Evolutionary conservation across 2,797 vertebrate genomes (phyloP).

Genomic region (Peromyscus aztecus): DNA sequence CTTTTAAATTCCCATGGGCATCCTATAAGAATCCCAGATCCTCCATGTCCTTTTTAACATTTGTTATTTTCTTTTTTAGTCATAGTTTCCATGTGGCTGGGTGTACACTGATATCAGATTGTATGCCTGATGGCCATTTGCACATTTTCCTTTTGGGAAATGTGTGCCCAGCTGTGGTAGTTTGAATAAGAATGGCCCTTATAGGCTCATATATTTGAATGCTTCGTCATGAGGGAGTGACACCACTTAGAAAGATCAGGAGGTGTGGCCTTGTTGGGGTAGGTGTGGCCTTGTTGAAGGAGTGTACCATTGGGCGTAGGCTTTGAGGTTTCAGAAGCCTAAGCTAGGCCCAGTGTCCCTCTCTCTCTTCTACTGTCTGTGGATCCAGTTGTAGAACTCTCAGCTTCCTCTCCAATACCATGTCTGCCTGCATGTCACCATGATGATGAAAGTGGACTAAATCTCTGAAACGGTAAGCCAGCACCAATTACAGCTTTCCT

Average conservation of each 20-base stretch:
- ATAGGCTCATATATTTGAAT: neutral
- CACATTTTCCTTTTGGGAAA: constrained; percentile 18
- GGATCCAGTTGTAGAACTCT: neutral
- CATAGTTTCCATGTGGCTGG: neutral
- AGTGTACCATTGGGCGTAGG: neutral
- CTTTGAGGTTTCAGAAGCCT: neutral
- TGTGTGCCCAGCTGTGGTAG: neutral
- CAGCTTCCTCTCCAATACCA: neutral
- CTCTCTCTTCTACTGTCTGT: neutral
- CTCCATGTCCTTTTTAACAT: neutral
- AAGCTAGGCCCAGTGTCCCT: neutral
- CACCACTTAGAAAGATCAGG: neutral
- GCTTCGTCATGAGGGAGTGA: neutral
- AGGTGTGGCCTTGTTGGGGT: neutral
- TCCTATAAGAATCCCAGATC: neutral
- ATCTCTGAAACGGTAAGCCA: neutral
- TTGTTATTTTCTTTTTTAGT: neutral
- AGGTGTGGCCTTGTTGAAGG: neutral
- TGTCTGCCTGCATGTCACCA: neutral
- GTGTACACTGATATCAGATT: neutral
- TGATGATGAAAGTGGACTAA: neutral
- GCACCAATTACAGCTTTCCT: neutral
- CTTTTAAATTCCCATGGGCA: neutral
- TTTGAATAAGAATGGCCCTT: neutral
- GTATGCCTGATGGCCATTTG: neutral